Base-by-base conservation (phyloP, 2,888 invertebrate genomes). In the Rhingia rostrata region DNA sequence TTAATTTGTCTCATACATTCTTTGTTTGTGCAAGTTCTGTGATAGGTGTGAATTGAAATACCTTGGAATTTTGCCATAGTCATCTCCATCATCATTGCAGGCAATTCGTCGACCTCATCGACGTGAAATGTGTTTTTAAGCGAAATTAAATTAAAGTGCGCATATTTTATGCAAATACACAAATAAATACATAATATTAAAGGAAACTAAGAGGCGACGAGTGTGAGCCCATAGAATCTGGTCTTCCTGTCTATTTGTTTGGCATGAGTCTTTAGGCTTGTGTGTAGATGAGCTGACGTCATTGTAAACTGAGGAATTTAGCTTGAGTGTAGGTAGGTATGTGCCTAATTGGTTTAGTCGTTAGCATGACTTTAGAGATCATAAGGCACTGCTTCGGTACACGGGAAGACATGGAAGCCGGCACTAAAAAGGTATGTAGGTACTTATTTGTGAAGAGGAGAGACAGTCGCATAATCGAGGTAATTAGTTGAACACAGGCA, bases 101-200 rank as follows among this genome's bases (percentile, higher is more conserved):
- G n/a, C 39, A 4, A 41, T 37, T 14, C 41, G 35, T 69, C 54
- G 63, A 64, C 56, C 61, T 73, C 37, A 54, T 63, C 69, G 70
- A 66, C 22, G 39, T 67, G 61, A 70, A 70, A 60, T 72, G 61
- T 49, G 49, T 49, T 47, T 66, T 54, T 37, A 73, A 63, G 58
- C 43, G n/a, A 64, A 67, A 67, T 80, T 22, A 45, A 53, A 56
- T 82, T 39, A 33, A 78, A 54, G 79, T 83, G 83, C 67, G 83
- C 83, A 83, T 83, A 83, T 83, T 69, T 79, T 83, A 83, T 83
- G 83, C 79, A 83, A 74, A 83, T 58, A 14, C 10, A 10, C n/a
- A 37, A 32, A 43, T 35, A 45, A 45, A 72, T 54, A 73, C 58
- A 49, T 67, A 61, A 61, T 67, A 51, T 35, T 37, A 39, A 60